phyloP scores from a whole-genome alignment of 2,113 vertebrate species.

The Polypterus senegalus region DNA sequence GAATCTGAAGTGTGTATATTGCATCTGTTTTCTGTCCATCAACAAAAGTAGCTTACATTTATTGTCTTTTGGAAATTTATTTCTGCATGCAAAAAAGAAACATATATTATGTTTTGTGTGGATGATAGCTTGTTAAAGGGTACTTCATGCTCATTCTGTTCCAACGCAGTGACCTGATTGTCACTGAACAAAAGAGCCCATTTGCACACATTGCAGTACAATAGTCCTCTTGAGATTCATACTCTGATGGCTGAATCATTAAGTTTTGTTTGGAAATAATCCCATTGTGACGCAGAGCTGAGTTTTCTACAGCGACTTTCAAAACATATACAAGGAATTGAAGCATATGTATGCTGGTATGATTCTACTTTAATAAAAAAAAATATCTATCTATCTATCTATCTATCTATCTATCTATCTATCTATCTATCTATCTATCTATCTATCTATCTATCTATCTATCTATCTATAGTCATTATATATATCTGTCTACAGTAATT shows the following conservation, averaged over 20 bases:
- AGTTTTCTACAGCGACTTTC: slow-evolving; percentile 28
- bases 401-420: too few relatives aligned
- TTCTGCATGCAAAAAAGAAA: slow-evolving; percentile 33
- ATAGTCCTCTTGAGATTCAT: slow-evolving; percentile 34
- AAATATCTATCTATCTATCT: too few relatives aligned
- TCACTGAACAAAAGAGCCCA: slow-evolving; percentile 39
- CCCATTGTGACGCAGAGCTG: slow-evolving; percentile 26
- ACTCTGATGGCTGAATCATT: slow-evolving; percentile 37
- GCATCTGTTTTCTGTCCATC: slow-evolving; percentile 47
- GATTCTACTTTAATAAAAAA: too few relatives aligned
- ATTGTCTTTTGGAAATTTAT: slow-evolving; percentile 39
- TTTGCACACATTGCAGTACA: slow-evolving; percentile 33
- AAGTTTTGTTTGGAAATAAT: slow-evolving; percentile 26
- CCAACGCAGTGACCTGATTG: slow-evolving; percentile 46
- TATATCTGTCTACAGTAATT: too few relatives aligned
- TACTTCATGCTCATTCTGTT: slow-evolving; percentile 49
- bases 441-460: too few relatives aligned
- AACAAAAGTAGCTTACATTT: slow-evolving; percentile 34
- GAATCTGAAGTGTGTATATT: slow-evolving; percentile 48
- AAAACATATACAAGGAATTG: slow-evolving; percentile 30
- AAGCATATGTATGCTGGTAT: slow-evolving; percentile 5
- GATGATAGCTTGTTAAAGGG: slow-evolving; percentile 44
- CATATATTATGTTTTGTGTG: slow-evolving; percentile 28
- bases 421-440: too few relatives aligned
- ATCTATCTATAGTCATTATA: too few relatives aligned